Conservation (phyloP, 1,140 invertebrate genomes). For the Phymorhynchus buccinoides region DNA sequence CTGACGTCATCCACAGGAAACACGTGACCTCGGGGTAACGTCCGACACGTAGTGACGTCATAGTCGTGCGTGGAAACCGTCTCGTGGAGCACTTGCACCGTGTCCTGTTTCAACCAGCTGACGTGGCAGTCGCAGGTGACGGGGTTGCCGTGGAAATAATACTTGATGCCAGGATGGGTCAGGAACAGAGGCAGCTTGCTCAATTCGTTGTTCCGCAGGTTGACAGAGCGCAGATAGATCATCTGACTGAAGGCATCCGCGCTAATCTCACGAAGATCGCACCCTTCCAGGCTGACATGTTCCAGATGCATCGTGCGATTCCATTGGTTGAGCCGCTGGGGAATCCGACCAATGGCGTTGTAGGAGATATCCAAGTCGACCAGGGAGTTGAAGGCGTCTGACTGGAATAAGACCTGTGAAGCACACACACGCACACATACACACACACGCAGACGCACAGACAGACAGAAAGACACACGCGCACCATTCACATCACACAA, state of each 20-base stretch:
- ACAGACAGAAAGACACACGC: slow-evolving; percentile 11
- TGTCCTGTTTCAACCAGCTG: slow-evolving; percentile 5
- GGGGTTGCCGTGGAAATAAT: slow-evolving; percentile 27
- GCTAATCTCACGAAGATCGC: not conserved
- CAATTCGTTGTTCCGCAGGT: slow-evolving; percentile 23
- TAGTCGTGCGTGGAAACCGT: slow-evolving; percentile 26
- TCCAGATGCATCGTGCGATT: slow-evolving; percentile 33
- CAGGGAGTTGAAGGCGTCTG: not conserved
- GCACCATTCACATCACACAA: no score
- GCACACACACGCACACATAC: not conserved
- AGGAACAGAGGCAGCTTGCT: not conserved
- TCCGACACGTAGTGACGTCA: slow-evolving; percentile 11
- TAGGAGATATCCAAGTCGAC: slow-evolving; percentile 18
- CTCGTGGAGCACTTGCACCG: not conserved
- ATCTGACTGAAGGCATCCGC: slow-evolving; percentile 21
- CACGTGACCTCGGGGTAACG: not conserved
- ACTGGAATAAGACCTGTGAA: slow-evolving; percentile 12
- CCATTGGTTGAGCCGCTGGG: slow-evolving; percentile 27
- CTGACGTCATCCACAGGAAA: not conserved
- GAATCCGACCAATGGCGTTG: slow-evolving; percentile 29
- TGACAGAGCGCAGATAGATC: slow-evolving; percentile 34
- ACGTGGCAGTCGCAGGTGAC: slow-evolving; percentile 29
- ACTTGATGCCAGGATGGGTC: slow-evolving; percentile 15
- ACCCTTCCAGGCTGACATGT: slow-evolving; percentile 14
- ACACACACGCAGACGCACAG: not conserved